Percentiles rank a stretch among this genome's conserved stretches.
phyloP scores from a whole-genome alignment of 2,888 invertebrate genomes.

The Enchytraeus crypticus region DNA sequence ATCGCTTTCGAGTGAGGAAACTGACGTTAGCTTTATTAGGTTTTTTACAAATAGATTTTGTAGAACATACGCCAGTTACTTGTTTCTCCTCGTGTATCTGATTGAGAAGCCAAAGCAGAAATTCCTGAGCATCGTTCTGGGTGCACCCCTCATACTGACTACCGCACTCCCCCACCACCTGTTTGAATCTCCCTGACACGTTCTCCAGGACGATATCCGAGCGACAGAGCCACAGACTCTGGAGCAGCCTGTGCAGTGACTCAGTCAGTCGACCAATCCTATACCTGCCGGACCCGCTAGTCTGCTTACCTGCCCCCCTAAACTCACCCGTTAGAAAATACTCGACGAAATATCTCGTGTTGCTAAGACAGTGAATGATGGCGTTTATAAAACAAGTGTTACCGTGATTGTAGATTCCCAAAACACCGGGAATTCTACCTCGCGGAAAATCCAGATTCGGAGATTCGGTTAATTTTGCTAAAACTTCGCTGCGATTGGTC shows the following conservation, averaged over 20 bases:
- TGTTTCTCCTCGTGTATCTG: slow-evolving; percentile 7
- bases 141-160: slow-evolving; percentile 9
- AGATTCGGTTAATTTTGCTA: too few relatives aligned
- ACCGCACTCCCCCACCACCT: not conserved
- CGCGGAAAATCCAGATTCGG: not conserved
- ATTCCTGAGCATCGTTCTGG: slow-evolving; percentile 16
- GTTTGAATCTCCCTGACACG: slow-evolving; percentile 5
- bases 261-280: not conserved
- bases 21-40: too few relatives aligned
- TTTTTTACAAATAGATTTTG: too few relatives aligned
- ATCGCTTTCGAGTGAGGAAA: too few relatives aligned
- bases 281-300: not conserved
- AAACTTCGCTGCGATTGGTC: too few relatives aligned
- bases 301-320: not conserved
- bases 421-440: slow-evolving; percentile 57
- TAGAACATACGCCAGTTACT: too few relatives aligned
- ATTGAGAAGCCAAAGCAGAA: slow-evolving; percentile 12
- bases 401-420: slow-evolving; percentile 86
- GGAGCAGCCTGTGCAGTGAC: not conserved
- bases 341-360: slow-evolving; percentile 87
- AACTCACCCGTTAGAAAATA: slow-evolving; percentile 58
- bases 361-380: slow-evolving; percentile 87
- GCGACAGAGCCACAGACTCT: not conserved
- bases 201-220: not conserved
- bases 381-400: slow-evolving; percentile 98